Percentiles rank a stretch among this genome's conserved stretches.
Conservation (phyloP, 2,113 vertebrate genomes). For the Nycticryphes semicollaris region DNA sequence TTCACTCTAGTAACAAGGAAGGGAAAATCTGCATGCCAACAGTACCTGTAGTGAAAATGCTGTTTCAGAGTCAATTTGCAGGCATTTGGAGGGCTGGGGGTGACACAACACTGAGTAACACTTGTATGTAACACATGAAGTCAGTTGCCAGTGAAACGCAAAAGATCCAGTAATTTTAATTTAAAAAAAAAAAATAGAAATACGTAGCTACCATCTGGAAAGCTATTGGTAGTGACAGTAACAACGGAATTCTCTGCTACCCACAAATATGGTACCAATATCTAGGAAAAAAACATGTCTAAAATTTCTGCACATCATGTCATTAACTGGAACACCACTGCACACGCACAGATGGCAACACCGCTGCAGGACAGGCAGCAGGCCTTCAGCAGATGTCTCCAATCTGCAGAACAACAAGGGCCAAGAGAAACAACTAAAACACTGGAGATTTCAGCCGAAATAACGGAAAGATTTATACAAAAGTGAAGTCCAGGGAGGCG, state of each 20-base stretch:
- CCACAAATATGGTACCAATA: neutral
- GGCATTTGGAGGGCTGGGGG: slow-evolving; percentile 4
- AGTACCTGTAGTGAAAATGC: slow-evolving; percentile 54
- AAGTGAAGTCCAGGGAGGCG: neutral
- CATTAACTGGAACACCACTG: neutral
- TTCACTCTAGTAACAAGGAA: slow-evolving; percentile 39
- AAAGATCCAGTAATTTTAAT: neutral
- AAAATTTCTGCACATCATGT: neutral
- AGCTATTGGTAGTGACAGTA: neutral
- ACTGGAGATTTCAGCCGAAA: neutral
- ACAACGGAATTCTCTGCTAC: neutral
- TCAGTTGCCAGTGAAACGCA: slow-evolving; percentile 9
- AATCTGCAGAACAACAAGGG: neutral
- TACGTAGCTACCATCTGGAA: neutral
- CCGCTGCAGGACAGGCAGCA: neutral
- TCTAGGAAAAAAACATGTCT: neutral
- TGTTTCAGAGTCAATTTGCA: slow-evolving; percentile 26
- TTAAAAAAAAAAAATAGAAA: neutral
- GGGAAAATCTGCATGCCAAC: slow-evolving; percentile 45
- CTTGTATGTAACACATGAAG: slow-evolving; percentile 33
- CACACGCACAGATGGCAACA: neutral
- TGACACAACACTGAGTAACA: slow-evolving; percentile 56
- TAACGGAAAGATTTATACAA: neutral
- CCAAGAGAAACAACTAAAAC: neutral
- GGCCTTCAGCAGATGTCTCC: neutral